Conservation (phyloP, 2,797 vertebrate species). For the Hyperoplus lanceolatus region DNA sequence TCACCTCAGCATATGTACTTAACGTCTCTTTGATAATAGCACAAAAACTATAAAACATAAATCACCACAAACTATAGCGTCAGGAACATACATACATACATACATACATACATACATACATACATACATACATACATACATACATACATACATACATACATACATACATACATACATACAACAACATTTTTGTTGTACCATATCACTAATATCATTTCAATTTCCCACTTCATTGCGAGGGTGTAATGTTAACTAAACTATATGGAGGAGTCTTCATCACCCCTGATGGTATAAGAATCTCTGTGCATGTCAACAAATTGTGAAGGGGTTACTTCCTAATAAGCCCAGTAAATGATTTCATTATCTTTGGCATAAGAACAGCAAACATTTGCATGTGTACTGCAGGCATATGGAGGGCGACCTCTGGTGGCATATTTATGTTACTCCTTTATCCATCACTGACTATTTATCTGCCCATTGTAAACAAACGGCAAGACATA, state of each 20-base stretch:
- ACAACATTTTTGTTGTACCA: neutral
- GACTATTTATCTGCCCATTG: constrained; percentile 9
- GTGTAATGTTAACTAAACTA: neutral
- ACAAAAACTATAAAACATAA: neutral
- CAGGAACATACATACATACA: constrained; percentile 17
- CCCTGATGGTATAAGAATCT: neutral
- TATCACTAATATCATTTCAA: constrained; percentile 18
- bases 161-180: neutral
- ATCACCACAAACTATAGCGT: constrained; percentile 17
- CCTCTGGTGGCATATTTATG: constrained; percentile 50
- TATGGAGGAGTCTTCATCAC: neutral
- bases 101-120: constrained; percentile 14
- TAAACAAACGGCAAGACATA: constrained; percentile 26
- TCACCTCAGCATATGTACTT: constrained; percentile 23
- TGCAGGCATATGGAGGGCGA: constrained; percentile 19
- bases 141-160: constrained; percentile 14
- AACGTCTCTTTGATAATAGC: constrained; percentile 15
- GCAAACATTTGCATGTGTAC: neutral
- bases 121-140: constrained; percentile 9
- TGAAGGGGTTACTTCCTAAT: constrained; percentile 10
- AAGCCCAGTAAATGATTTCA: constrained; percentile 14
- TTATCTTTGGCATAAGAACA: constrained; percentile 8
- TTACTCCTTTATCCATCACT: constrained; percentile 8
- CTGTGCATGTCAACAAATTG: constrained; percentile 13
- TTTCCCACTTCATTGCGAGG: constrained; percentile 2